Evolutionary conservation across 2,113 vertebrate species (phyloP), one percentile per base, ranked within the genome.

Genomic region (Hipposideros armiger): DNA sequence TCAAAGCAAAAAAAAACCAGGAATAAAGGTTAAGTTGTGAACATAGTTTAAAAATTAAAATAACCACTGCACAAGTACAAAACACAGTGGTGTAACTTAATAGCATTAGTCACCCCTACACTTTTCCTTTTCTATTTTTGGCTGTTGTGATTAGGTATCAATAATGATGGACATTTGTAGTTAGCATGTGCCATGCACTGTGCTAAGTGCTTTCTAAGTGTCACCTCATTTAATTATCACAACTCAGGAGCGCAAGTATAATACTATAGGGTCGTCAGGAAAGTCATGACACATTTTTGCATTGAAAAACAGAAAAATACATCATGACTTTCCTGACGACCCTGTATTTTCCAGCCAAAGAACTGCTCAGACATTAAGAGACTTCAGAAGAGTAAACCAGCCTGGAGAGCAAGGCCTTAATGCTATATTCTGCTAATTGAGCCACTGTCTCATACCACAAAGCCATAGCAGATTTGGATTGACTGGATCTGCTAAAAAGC

Each of bases 1-100:
- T 30, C 78, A 90, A 94, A 81, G 64, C 36, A 69, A 69, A 96
- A 89, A 84, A 50, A 50, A 50, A 50, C 3, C 19, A 83, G 14
- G 36, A 95, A 20, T n/a, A 80, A 87, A 92, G 19, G 81, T 80
- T 72, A 90, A 50, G 4, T 56, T 94, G 58, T 80, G 20, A 85
- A 20, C 28, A 45, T 73, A 85, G 54, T 30, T 78, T 94, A 69
- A 95, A 91, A 40, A 50, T 69, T 15, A 64, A 80, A 77, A 73
- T 74, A 81, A 72, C 1, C 32, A 70, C 24, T 69, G 9, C 4
- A 13, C 11, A 80, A 94, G 15, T 42, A 45, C 16, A 88, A n/a
- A 93, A n/a, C 6, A 67, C 7, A 74, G 47, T 19, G 14, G 26
- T 52, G 28, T 45, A 40, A 81, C 4, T 15, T 19, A 47, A 89